Conservation (phyloP, 2,113 vertebrate species). For the Microtus richardsoni region DNA sequence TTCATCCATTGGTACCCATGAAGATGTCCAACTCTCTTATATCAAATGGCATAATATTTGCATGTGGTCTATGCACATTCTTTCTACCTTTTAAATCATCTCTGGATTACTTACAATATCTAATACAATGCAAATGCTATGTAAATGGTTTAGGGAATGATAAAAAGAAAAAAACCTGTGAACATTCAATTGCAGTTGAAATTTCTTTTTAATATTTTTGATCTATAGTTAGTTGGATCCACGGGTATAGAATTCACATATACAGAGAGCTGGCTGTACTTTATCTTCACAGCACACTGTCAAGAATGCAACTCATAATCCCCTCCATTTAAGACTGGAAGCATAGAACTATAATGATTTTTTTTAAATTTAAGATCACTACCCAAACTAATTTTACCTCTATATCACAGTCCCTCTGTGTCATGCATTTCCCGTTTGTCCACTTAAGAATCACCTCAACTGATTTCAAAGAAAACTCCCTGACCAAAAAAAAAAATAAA, state of each 20-base stretch:
- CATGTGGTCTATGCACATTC: not conserved
- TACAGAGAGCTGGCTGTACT: not conserved
- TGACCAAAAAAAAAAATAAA: constrained; percentile 73
- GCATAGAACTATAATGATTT: constrained; percentile 19
- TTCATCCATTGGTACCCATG: not conserved
- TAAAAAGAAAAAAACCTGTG: not conserved
- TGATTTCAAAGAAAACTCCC: constrained; percentile 67
- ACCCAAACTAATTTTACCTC: constrained; percentile 64
- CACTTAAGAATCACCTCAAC: constrained; percentile 56
- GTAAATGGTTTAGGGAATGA: not conserved
- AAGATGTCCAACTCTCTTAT: not conserved
- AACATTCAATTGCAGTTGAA: not conserved
- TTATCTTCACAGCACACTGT: not conserved
- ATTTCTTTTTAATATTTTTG: not conserved
- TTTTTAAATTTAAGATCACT: constrained; percentile 37
- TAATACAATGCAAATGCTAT: not conserved
- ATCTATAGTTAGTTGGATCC: not conserved
- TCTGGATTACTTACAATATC: not conserved
- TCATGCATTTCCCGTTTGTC: constrained; percentile 47
- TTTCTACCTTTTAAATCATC: not conserved
- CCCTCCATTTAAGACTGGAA: constrained; percentile 15
- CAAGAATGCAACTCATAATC: not conserved
- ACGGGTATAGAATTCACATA: not conserved
- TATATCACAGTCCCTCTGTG: not conserved
- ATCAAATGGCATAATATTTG: not conserved